A percentile compares a stretch with the other conserved stretches of the same genome.
Evolutionary conservation across 1,140 invertebrate genomes (phyloP).

Genomic region (Colletes latitarsis): DNA sequence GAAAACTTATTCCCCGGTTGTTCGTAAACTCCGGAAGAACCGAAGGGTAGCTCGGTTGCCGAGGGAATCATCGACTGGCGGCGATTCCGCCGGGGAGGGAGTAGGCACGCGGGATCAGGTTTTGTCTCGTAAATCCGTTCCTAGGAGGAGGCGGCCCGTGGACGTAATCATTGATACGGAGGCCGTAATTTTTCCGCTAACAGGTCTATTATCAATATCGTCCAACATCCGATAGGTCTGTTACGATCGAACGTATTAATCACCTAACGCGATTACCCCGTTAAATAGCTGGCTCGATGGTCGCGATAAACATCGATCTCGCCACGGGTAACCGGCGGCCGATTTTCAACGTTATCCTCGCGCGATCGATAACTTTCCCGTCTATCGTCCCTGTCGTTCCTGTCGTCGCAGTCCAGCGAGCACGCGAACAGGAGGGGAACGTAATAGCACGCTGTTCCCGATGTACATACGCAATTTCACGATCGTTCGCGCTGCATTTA

Average conservation of each 20-base stretch:
- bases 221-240: conserved; percentile 38
- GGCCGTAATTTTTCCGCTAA: conserved; percentile 35
- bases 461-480: conserved; percentile 12
- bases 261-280: conserved; percentile 17
- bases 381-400: neutral
- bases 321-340: neutral
- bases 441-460: neutral
- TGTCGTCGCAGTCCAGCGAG: neutral
- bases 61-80: neutral
- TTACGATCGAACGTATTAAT: conserved; percentile 45
- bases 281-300: conserved; percentile 5
- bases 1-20: too few species aligned
- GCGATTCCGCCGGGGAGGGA: neutral
- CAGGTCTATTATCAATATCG: conserved; percentile 45
- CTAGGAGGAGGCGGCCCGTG: neutral
- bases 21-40: too few species aligned
- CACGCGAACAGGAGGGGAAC: neutral
- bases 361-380: conserved; percentile 1
- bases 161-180: conserved; percentile 25
- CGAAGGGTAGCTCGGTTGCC: neutral
- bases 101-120: neutral
- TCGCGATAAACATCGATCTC: conserved; percentile 25
- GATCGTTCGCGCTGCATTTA: conserved; percentile 3
- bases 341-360: neutral
- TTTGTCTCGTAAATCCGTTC: conserved; percentile 47